Evolutionary conservation across 2,113 vertebrate species (phyloP).

Genomic region (Candoia aspera): DNA sequence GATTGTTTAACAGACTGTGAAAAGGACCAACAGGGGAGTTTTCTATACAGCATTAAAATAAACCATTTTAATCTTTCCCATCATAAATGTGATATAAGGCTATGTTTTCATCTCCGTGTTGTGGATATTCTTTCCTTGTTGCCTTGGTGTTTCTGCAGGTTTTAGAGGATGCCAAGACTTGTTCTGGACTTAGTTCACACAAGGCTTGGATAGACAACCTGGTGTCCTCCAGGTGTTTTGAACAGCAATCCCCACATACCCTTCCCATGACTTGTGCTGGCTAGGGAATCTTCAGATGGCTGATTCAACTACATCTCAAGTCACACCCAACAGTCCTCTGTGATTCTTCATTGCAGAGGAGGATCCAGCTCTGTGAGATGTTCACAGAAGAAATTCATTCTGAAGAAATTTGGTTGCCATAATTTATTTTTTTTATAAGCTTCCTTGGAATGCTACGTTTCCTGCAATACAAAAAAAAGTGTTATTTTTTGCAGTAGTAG

Average conservation of each 20-base stretch:
- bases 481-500: background rate
- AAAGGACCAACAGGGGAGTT: constrained; percentile 45
- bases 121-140: background rate
- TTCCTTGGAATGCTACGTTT: background rate
- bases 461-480: background rate
- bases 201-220: background rate
- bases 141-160: background rate
- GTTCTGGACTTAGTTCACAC: background rate
- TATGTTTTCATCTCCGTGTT: background rate
- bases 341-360: background rate
- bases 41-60: constrained; percentile 23
- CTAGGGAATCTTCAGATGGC: too few species aligned
- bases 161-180: background rate
- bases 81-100: background rate
- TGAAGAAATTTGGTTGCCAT: background rate
- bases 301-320: too few species aligned
- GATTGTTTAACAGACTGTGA: background rate
- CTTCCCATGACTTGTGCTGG: too few species aligned
- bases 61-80: background rate
- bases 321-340: background rate
- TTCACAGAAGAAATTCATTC: background rate
- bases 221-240: too few species aligned
- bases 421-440: background rate
- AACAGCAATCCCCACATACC: too few species aligned
- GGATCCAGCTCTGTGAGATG: background rate